Conservation (phyloP, 35 echinoderm and acorn worm species). For the Chiridota heheva region DNA sequence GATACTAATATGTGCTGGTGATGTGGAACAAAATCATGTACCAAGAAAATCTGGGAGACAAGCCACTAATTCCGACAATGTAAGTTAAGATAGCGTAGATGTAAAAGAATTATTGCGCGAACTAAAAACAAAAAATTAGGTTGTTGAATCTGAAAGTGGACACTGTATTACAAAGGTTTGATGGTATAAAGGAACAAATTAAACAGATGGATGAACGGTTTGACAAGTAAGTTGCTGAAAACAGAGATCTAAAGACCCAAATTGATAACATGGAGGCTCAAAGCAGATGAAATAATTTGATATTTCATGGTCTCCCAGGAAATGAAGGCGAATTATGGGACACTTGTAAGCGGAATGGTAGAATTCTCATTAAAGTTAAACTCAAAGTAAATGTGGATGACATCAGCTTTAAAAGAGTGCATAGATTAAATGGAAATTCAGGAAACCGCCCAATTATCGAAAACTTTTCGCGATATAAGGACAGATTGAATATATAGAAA, state of each 20-base stretch:
- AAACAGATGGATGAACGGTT: too few relatives aligned
- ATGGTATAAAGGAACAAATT: too few relatives aligned
- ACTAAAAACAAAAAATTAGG: too few relatives aligned
- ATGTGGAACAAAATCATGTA: too few relatives aligned
- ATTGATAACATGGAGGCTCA: not conserved
- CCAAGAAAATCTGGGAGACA: too few relatives aligned
- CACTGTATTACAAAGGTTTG: too few relatives aligned
- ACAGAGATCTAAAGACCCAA: not conserved
- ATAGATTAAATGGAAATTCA: constrained; percentile 5
- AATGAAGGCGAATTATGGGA: not conserved
- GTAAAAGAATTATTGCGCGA: too few relatives aligned
- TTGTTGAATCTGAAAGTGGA: too few relatives aligned
- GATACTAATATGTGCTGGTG: too few relatives aligned
- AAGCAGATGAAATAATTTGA: constrained; percentile 1
- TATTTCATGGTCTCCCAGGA: not conserved
- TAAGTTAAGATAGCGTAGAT: too few relatives aligned
- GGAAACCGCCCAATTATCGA: not conserved
- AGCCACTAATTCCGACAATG: too few relatives aligned
- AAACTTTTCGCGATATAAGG: not conserved
- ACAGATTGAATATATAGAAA: not conserved
- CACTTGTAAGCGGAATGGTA: not conserved
- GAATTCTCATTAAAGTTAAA: not conserved
- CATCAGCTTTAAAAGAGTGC: not conserved
- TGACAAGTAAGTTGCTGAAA: too few relatives aligned
- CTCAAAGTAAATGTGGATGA: not conserved